Percentiles rank a stretch among this genome's conserved stretches.
These are phyloP conservation scores for Drosophila pullipes DNA, from an alignment of 2,888 invertebrate genomes.

Conservation along the genomic window DNA sequence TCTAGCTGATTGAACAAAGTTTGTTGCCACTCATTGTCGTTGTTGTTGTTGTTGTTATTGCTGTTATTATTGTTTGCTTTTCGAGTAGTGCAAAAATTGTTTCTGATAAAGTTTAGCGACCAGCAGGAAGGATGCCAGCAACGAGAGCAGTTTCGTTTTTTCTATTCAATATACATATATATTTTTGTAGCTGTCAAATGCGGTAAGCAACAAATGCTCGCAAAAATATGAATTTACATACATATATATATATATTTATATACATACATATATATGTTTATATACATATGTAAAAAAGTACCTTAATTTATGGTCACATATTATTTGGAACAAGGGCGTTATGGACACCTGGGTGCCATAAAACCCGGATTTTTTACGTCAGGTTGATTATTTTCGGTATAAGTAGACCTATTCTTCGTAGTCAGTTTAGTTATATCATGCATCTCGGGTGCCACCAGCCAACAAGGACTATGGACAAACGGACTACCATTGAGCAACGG, in stretches of 20 bases:
- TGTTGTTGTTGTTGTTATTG: conserved; percentile 32
- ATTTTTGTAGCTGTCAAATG: conserved; percentile 37
- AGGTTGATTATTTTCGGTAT: no score
- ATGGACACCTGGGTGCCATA: no score
- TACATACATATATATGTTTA: not conserved
- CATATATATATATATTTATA: not conserved
- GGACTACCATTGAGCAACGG: no score
- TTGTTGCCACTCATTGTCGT: conserved; percentile 45
- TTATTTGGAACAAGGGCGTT: no score
- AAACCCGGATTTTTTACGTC: no score
- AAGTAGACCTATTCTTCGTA: no score
- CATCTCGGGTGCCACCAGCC: no score
- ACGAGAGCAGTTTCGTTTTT: conserved; percentile 8
- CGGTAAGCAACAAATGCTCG: conserved; percentile 32
- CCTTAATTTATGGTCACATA: no score
- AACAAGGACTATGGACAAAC: no score
- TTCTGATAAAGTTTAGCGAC: conserved; percentile 53
- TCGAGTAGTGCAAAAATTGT: conserved; percentile 52
- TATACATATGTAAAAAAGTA: not conserved
- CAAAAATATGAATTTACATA: conserved; percentile 32
- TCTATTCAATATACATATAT: conserved; percentile 14
- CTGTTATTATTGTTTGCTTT: conserved; percentile 44
- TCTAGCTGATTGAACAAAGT: conserved; percentile 77
- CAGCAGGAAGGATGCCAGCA: conserved; percentile 41
- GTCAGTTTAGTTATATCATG: no score